phyloP scores from a whole-genome alignment of 1,140 invertebrate genomes.

The Cyclina sinensis region DNA sequence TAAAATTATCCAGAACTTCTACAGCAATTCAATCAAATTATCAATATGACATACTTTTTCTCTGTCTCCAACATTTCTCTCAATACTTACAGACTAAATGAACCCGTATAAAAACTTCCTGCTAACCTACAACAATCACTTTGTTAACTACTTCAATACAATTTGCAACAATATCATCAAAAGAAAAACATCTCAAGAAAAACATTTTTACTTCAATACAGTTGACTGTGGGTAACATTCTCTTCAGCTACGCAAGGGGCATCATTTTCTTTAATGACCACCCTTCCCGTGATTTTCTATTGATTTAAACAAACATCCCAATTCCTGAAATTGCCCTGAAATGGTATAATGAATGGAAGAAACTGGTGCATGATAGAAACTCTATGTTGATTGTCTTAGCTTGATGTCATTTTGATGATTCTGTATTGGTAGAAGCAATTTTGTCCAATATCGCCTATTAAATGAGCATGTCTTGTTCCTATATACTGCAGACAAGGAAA shows the following conservation, averaged over 20 bases:
- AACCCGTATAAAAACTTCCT: no score
- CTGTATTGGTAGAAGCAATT: slow-evolving; percentile 3
- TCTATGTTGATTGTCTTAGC: slow-evolving; percentile 1
- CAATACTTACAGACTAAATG: no score
- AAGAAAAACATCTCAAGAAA: not conserved
- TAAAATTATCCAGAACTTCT: no score
- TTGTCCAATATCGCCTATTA: slow-evolving; percentile 22
- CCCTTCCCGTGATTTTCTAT: slow-evolving; percentile 48
- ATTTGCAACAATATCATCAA: not conserved
- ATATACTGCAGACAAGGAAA: slow-evolving; percentile 1
- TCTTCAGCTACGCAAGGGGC: slow-evolving; percentile 10
- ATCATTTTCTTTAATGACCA: slow-evolving; percentile 49
- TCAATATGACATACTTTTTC: no score
- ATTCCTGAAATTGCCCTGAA: slow-evolving; percentile 51
- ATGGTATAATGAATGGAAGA: slow-evolving; percentile 56
- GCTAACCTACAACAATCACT: not conserved
- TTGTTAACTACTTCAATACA: not conserved
- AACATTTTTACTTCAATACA: not conserved
- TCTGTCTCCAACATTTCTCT: no score
- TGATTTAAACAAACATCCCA: slow-evolving; percentile 61
- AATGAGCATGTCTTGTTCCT: not conserved
- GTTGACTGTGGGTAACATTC: slow-evolving; percentile 6
- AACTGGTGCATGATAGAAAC: slow-evolving; percentile 24
- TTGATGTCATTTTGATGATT: slow-evolving; percentile 33
- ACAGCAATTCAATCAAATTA: no score